A percentile compares a stretch with the other conserved stretches of the same genome.
Conservation (phyloP, 2,888 invertebrate genomes). For the Atrina japonica region DNA sequence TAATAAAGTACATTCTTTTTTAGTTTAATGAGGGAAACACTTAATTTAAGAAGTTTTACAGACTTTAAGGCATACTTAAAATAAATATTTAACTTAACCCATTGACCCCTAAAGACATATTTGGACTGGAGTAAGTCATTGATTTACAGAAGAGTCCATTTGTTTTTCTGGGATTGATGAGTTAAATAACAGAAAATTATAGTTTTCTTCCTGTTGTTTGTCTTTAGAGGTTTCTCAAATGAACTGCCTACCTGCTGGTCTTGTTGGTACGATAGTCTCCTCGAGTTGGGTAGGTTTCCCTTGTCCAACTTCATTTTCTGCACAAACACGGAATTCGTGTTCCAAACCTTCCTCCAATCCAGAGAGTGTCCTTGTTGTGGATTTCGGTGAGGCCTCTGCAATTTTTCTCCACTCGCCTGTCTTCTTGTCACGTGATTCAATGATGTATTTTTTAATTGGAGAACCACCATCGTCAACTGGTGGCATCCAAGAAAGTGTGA, state of each 20-base stretch:
- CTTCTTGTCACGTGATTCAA: constrained; percentile 86
- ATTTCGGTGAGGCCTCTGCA: constrained; percentile 55
- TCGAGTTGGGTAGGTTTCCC: constrained; percentile 82
- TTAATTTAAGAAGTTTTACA: too few relatives aligned
- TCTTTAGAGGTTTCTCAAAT: not conserved
- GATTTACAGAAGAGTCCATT: too few relatives aligned
- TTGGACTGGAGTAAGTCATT: too few relatives aligned
- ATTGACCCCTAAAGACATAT: too few relatives aligned
- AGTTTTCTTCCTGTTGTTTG: too few relatives aligned
- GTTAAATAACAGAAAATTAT: too few relatives aligned
- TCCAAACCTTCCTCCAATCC: constrained; percentile 92
- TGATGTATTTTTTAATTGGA: constrained; percentile 68
- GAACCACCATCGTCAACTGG: constrained; percentile 75
- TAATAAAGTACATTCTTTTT: too few relatives aligned
- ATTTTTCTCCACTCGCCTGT: constrained; percentile 86
- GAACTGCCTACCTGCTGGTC: constrained; percentile 68
- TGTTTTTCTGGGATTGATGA: too few relatives aligned
- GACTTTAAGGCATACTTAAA: too few relatives aligned
- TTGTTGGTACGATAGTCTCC: constrained; percentile 77
- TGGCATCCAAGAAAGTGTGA: constrained; percentile 85
- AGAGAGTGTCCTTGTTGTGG: constrained; percentile 46
- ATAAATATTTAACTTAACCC: too few relatives aligned
- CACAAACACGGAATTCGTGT: constrained; percentile 93
- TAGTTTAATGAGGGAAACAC: too few relatives aligned
- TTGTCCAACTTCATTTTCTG: constrained; percentile 94